Evolutionary conservation across 2,113 vertebrate genomes (phyloP).

Genomic region (Corynorhinus townsendii): DNA sequence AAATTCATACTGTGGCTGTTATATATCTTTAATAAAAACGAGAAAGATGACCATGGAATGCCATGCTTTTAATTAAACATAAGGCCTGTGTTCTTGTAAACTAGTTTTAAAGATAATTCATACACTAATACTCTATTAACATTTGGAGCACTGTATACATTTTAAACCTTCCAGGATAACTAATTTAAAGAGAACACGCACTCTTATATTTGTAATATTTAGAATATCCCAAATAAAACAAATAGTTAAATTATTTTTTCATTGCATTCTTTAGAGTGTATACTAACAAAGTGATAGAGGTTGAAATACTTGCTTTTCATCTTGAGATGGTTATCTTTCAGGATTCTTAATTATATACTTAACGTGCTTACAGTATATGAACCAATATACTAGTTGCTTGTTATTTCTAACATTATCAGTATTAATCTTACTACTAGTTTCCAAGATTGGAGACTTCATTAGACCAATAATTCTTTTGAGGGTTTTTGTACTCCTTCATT

Average conservation of each 20-base stretch:
- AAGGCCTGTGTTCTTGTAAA: neutral
- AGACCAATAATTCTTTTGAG: neutral
- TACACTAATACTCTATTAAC: neutral
- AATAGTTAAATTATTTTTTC: neutral
- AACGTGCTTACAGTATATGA: neutral
- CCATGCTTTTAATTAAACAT: neutral
- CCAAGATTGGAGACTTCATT: neutral
- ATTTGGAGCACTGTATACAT: neutral
- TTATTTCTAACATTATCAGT: neutral
- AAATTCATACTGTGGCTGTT: neutral
- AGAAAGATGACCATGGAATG: neutral
- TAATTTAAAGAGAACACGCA: neutral
- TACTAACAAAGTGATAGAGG: neutral
- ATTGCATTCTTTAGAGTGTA: neutral
- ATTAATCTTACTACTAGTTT: neutral
- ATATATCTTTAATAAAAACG: neutral
- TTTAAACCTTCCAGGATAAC: neutral
- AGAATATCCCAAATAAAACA: neutral
- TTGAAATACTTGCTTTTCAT: neutral
- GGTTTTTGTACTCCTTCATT: neutral
- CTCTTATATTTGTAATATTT: neutral
- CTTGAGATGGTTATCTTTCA: neutral
- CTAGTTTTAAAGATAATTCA: neutral
- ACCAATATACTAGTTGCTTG: neutral
- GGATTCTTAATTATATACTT: neutral